Evolutionary conservation across 2,113 vertebrate species (phyloP).

Genomic region (Syngnathus floridae): DNA sequence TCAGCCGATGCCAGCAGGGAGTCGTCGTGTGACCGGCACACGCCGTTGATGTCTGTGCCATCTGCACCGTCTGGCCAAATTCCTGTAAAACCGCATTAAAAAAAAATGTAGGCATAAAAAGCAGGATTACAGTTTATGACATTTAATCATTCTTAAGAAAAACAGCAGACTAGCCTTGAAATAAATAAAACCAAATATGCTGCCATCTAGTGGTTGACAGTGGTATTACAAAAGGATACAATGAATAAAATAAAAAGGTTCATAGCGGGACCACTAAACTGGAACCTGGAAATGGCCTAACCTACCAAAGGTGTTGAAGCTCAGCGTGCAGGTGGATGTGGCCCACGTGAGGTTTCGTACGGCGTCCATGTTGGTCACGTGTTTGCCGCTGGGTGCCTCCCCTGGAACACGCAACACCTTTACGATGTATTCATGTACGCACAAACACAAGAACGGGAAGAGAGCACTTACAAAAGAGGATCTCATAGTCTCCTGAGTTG

Average conservation of each 20-base stretch:
- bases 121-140: neutral
- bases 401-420: slow-evolving; percentile 47
- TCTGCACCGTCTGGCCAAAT: slow-evolving; percentile 86
- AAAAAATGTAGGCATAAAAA: neutral
- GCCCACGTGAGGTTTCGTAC: slow-evolving; percentile 81
- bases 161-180: too few species aligned
- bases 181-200: too few species aligned
- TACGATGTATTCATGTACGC: neutral
- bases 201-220: too few species aligned
- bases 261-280: too few species aligned
- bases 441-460: neutral
- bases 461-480: slow-evolving; percentile 79
- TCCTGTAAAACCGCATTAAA: slow-evolving; percentile 58
- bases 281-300: neutral
- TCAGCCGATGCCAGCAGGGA: slow-evolving; percentile 81
- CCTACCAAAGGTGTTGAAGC: slow-evolving; percentile 81
- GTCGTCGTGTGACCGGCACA: slow-evolving; percentile 76
- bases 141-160: too few species aligned
- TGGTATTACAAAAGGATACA: too few species aligned
- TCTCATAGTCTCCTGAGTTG: slow-evolving; percentile 90
- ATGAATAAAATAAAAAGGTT: too few species aligned
- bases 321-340: slow-evolving; percentile 76
- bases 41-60: slow-evolving; percentile 85
- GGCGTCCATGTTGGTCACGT: slow-evolving; percentile 75
- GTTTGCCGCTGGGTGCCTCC: slow-evolving; percentile 78